Conservation (phyloP, 2,797 vertebrate genomes). For the Leptodactylus fallax region DNA sequence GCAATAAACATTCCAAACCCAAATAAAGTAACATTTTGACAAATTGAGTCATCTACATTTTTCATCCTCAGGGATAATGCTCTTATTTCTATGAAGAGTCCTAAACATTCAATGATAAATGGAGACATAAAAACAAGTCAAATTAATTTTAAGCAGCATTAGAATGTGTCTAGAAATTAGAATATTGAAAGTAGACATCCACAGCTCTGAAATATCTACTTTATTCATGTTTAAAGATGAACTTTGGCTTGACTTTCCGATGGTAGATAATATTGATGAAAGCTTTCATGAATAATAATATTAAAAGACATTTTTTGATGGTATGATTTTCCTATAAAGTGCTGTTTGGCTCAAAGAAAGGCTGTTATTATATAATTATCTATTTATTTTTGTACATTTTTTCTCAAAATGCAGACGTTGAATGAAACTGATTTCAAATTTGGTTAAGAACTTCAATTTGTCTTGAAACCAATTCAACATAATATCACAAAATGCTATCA, state of each 20-base stretch:
- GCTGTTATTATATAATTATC: too few relatives aligned
- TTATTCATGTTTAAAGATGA: neutral
- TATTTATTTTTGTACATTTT: too few relatives aligned
- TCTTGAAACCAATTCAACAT: too few relatives aligned
- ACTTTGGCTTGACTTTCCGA: neutral
- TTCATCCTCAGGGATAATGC: constrained; percentile 60
- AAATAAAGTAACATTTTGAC: constrained; percentile 64
- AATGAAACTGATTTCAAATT: too few relatives aligned
- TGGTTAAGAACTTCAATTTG: too few relatives aligned
- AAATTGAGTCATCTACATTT: constrained; percentile 62
- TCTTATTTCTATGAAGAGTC: constrained; percentile 54
- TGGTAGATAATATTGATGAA: neutral
- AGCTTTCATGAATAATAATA: too few relatives aligned
- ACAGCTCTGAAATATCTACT: neutral
- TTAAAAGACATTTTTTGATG: too few relatives aligned
- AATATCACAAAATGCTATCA: too few relatives aligned
- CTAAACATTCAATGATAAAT: constrained; percentile 25
- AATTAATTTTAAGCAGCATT: neutral
- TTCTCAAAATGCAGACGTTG: too few relatives aligned
- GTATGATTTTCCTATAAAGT: too few relatives aligned
- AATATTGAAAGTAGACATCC: neutral
- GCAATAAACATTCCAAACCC: constrained; percentile 70
- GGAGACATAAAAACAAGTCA: neutral
- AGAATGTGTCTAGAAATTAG: neutral
- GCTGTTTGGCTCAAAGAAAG: too few relatives aligned